Evolutionary conservation across 2,888 invertebrate genomes (phyloP).

Genomic region (Lacanobia wlatinum): DNA sequence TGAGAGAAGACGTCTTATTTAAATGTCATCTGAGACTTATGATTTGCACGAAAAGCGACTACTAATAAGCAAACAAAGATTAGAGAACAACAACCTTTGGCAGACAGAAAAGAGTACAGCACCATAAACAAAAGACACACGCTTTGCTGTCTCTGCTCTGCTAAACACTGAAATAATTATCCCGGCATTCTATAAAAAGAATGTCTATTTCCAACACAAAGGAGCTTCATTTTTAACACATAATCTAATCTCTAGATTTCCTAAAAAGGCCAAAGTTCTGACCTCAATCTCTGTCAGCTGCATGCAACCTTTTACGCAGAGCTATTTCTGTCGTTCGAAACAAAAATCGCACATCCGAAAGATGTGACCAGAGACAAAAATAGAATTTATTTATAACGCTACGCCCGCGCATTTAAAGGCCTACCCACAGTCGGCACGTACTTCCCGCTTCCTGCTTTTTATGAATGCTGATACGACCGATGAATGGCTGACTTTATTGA

Average conservation of each 20-base stretch:
- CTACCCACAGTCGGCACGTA: conserved; percentile 81
- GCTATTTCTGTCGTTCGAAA: conserved; percentile 41
- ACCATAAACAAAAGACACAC: conserved; percentile 29
- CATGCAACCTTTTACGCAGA: conserved; percentile 28
- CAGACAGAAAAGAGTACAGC: background rate
- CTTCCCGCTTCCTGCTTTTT: conserved; percentile 84
- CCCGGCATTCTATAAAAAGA: conserved; percentile 8
- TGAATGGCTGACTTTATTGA: conserved; percentile 73
- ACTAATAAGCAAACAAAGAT: conserved; percentile 12
- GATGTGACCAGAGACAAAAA: conserved; percentile 60
- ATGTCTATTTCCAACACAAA: conserved; percentile 27
- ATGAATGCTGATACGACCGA: conserved; percentile 75
- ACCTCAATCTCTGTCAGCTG: conserved; percentile 34
- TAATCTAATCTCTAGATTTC: conserved; percentile 41
- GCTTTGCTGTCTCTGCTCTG: conserved; percentile 16
- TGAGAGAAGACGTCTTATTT: conserved; percentile 22
- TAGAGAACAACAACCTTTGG: conserved; percentile 7
- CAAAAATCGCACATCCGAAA: conserved; percentile 45
- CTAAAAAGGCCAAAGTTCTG: conserved; percentile 41
- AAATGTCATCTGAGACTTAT: conserved; percentile 20
- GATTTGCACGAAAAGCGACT: conserved; percentile 20
- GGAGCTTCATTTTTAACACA: conserved; percentile 15
- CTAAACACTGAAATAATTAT: conserved; percentile 40
- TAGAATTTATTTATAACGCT: conserved; percentile 63
- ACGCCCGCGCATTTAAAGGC: conserved; percentile 75